Conservation (phyloP, 2,797 vertebrate genomes). For the Pseudocheirus occidentalis region DNA sequence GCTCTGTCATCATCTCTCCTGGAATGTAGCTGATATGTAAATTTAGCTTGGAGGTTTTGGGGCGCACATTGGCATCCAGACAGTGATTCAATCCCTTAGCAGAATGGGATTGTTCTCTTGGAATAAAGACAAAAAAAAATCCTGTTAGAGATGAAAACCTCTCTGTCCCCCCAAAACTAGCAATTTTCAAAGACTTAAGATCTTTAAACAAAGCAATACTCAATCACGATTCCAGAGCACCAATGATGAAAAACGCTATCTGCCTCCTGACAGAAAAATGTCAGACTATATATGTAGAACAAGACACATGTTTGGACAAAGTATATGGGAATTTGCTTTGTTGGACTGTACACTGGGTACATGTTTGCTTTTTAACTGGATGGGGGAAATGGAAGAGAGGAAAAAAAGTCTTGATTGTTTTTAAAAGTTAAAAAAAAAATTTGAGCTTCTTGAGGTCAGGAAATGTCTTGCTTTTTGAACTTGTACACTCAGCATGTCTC, state of each 20-base stretch:
- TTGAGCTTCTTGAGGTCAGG: background rate
- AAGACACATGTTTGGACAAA: background rate
- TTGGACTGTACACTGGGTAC: background rate
- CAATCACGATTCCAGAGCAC: background rate
- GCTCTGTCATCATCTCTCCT: background rate
- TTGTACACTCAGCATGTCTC: background rate
- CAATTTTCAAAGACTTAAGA: background rate
- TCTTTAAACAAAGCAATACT: background rate
- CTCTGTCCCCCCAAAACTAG: background rate
- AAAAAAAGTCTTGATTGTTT: background rate
- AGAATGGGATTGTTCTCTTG: conserved; percentile 2
- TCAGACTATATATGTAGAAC: background rate
- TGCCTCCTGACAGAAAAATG: background rate
- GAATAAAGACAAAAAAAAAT: background rate
- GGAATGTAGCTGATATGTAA: background rate
- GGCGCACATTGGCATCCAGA: background rate
- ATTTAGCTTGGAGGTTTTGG: background rate
- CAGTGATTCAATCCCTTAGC: background rate
- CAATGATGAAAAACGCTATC: background rate
- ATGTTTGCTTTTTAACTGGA: background rate
- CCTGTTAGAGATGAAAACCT: conserved; percentile 37
- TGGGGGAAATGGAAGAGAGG: background rate
- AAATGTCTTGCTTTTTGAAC: background rate
- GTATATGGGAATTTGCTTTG: background rate
- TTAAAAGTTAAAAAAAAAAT: background rate